phyloP scores from a whole-genome alignment of 2,113 vertebrate genomes.

The Phodopus roborovskii region DNA sequence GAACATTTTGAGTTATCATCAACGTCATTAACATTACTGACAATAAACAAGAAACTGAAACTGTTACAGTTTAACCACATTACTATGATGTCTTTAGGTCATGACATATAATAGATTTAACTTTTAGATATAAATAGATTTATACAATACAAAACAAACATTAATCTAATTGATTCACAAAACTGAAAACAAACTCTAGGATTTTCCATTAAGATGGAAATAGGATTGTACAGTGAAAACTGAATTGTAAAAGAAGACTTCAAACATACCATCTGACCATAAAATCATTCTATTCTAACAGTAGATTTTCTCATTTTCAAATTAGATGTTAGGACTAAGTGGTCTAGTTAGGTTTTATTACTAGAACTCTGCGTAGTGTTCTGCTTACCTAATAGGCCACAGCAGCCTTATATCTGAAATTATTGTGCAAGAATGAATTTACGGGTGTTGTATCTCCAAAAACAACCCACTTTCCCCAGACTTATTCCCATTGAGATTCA shows the following conservation, averaged over 20 bases:
- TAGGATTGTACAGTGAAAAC: neutral
- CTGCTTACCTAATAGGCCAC: neutral
- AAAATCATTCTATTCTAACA: neutral
- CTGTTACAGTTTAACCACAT: slow-evolving; percentile 4
- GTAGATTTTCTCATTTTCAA: neutral
- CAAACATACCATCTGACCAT: neutral
- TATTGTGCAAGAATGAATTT: neutral
- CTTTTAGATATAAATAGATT: neutral
- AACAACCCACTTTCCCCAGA: neutral
- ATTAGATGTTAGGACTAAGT: neutral
- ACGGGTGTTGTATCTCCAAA: neutral
- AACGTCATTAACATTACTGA: neutral
- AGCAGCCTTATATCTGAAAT: neutral
- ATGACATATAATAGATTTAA: neutral
- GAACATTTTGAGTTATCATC: neutral
- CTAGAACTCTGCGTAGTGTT: too few relatives aligned
- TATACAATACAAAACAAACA: neutral
- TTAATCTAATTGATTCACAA: slow-evolving; percentile 11
- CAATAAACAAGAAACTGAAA: slow-evolving; percentile 35
- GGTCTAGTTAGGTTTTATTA: neutral
- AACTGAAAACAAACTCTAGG: neutral
- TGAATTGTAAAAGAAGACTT: neutral
- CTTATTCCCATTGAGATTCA: neutral
- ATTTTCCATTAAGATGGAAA: neutral
- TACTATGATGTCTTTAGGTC: neutral